phyloP scores from a whole-genome alignment of 2,888 invertebrate species.

The Gandaritis pyraliata region DNA sequence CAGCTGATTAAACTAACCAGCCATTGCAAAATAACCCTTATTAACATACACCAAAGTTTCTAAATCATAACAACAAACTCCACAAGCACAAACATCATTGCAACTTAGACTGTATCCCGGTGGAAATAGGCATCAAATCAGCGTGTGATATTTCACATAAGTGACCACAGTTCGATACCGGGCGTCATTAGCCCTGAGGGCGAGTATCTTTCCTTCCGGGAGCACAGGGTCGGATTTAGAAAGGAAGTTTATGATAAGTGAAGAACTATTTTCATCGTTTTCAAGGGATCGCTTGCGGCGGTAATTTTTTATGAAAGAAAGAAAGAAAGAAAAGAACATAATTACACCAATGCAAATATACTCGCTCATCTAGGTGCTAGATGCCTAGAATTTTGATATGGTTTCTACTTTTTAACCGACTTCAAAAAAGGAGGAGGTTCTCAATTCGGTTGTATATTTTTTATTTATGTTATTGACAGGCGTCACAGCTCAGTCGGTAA shows the following conservation, averaged over 20 bases:
- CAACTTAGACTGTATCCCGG: conserved; percentile 8
- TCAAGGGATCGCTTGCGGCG: too few species aligned
- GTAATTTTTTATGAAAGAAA: too few species aligned
- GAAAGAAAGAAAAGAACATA: too few species aligned
- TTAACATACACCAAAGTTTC: not conserved
- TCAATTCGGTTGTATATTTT: too few species aligned
- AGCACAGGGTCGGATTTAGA: conserved; percentile 22
- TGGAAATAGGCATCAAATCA: conserved; percentile 22
- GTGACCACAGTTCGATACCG: conserved; percentile 42
- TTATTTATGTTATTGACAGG: too few species aligned
- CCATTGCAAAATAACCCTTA: conserved; percentile 5
- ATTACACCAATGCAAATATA: too few species aligned
- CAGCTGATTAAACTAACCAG: not conserved
- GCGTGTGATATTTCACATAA: conserved; percentile 36
- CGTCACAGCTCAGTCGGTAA: too few species aligned
- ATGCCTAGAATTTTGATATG: too few species aligned
- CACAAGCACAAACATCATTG: conserved; percentile 4
- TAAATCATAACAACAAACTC: not conserved
- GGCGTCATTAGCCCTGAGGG: conserved; percentile 42
- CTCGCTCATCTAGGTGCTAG: too few species aligned
- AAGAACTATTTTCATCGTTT: too few species aligned
- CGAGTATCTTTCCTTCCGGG: conserved; percentile 36
- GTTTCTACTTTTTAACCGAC: too few species aligned
- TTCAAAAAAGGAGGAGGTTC: too few species aligned
- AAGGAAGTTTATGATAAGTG: not conserved